A percentile compares a stretch with the other conserved stretches of the same genome.
phyloP scores from a whole-genome alignment of 2,888 invertebrate species.

The Scrobipalpa atriplicella region DNA sequence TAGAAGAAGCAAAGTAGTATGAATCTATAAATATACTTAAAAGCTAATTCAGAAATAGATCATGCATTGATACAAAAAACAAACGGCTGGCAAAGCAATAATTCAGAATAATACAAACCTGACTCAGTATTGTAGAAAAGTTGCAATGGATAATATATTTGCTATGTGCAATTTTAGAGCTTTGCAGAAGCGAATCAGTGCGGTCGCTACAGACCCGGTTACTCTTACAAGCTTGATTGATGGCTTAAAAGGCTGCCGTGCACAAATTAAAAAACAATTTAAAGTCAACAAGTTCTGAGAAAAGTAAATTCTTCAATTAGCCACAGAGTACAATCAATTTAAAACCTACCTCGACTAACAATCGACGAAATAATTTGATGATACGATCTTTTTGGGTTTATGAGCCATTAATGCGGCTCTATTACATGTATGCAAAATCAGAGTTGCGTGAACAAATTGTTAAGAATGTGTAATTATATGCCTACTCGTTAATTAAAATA shows the following conservation, averaged over 20 bases:
- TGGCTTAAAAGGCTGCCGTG: conserved; percentile 68
- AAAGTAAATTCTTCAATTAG: conserved; percentile 60
- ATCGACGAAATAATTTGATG: conserved; percentile 30
- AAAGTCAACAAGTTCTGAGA: conserved; percentile 44
- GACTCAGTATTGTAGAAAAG: conserved; percentile 24
- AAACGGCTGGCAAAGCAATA: conserved; percentile 17
- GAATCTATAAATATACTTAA: no score
- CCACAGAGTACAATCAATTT: conserved; percentile 33
- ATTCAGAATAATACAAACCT: conserved; percentile 22
- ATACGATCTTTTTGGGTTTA: conserved; percentile 52
- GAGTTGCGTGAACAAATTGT: conserved; percentile 54
- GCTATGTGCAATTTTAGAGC: conserved; percentile 24
- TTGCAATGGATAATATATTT: conserved; percentile 23
- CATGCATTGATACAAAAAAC: not conserved
- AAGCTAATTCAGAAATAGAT: not conserved
- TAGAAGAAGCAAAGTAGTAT: no score
- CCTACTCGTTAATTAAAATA: not conserved
- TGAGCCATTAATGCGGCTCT: conserved; percentile 48
- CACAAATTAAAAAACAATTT: conserved; percentile 67
- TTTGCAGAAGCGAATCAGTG: conserved; percentile 33
- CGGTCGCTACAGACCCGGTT: conserved; percentile 37
- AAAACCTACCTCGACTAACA: not conserved
- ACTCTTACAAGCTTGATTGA: conserved; percentile 70
- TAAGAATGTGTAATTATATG: conserved; percentile 51
- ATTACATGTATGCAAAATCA: conserved; percentile 45